Base-by-base conservation (phyloP, 92 coral and sea anemone species). In the Porites lobata region DNA sequence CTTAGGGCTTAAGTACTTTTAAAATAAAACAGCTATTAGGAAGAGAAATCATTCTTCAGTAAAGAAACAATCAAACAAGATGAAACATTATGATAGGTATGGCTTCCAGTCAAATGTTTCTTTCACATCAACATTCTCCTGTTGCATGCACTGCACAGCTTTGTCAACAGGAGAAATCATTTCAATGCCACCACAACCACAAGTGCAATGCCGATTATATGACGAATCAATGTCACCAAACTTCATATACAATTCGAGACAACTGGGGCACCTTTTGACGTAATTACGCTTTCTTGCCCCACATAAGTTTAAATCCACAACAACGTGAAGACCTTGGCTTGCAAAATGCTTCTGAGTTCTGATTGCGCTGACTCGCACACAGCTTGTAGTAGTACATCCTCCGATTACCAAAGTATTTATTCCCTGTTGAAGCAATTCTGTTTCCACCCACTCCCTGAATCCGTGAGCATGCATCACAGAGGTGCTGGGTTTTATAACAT, bases 381-480 rank as follows among this genome's bases (percentile, higher is more conserved):
- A 90, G 43, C 93, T 90, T 14, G 90, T 90, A 10, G 81, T 90
- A 9, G 93, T 90, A 52, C 90, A 85, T 1, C 93, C 93, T 6
- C 89, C 93, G n/a, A 90, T 78, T n/a, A 90, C 86, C 38, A 90
- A 75, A 78, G 90, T 85, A 50, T 79, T 62, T 10, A 65, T 73
- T 54, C 70, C 65, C 22, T 85, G 47, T 62, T 63, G 43, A 22
- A 89, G 84, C 59, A 90, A 29, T 52, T 74, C 43, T 64, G 66
- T 43, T 65, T 90, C 86, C 1, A 85, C 78, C 93, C 90, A 90
- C 1, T 72, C 77, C 6, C 76, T 50, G 50, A 90, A 90, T 38
- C 90, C 93, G 13, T 67, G 29, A 26, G 80, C 64, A 21, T 85
- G 82, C 90, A 85, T 85, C 9, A 78, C 89, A 10, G 89, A 83